Evolutionary conservation across 2,888 invertebrate genomes (phyloP), one percentile per base, ranked within the genome.

Genomic region (Parnassius glacialis): DNA sequence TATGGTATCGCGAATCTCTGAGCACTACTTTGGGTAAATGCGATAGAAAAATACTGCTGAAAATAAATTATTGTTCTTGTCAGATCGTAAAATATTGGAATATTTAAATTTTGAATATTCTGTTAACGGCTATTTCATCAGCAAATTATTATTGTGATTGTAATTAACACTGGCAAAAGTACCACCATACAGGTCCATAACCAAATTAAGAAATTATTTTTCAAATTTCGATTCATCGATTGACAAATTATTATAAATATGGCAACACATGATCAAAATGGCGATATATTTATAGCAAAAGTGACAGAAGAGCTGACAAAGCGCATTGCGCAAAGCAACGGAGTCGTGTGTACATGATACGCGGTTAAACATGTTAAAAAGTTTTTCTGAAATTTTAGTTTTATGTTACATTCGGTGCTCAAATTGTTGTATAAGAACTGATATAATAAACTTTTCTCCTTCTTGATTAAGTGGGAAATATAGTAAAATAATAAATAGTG

Each of bases 361-460:
- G 85, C 88, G 81, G 80, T 83, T 80, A 91, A 94, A 93, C 94
- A 95, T 95, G 95, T 94, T 94, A 94, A 94, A 94, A 93, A 94
- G 94, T 93, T 94, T 93, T 93, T 89, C 92, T 91, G 92, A 92
- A 91, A 92, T 93, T 93, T 93, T 93, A 91, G 92, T 92, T 92
- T 92, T 93, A 93, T 93, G 93, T 94, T 93, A 92, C 92, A 94
- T 94, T 93, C 93, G 93, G 93, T 94, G 93, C 88, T 90, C 92
- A 90, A 93, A 93, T 93, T 93, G 93, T 93, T 93, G 93, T 92
- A 93, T 92, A 92, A 94, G 93, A 94, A 94, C 94, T 92, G 93
- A 92, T 92, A 93, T 93, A 93, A 90, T 92, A 83, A 94, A 95
- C 94, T 94, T 93, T 94, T 93, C 94, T 92, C 95, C 95, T 85